Evolutionary conservation across 1,140 invertebrate species (phyloP), one percentile per base, ranked within the genome.

Genomic region (Oryzaephilus surinamensis): DNA sequence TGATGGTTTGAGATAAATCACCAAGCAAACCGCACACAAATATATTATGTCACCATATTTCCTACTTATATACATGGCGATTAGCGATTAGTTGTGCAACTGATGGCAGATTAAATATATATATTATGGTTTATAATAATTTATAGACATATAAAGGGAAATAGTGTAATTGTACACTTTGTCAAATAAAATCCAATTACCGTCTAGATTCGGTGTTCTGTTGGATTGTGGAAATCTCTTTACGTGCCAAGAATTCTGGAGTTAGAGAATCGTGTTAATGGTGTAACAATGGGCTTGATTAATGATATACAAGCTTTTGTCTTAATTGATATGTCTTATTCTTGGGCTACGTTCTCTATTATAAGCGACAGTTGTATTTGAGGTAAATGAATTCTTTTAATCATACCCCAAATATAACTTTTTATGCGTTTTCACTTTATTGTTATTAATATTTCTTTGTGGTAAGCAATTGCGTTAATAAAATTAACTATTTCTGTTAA

Each of bases 131-230:
- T 14, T 6, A 24, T 36, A 15, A 36, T 36, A 36, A 36, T 36
- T 36, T 26, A 36, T 24, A 36, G 33, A 36, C 33, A 36, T 36
- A n/a, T n/a, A n/a, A n/a, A n/a, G n/a, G 10, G 33, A 26, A 36
- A 26, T 26, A 15, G 33, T 26, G 33, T 36, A 36, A 36, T 36
- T 36, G 33, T 36, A 36, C 33, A 36, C 33, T 36, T 36, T 36
- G 33, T 36, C 33, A 36, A 36, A 36, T 36, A 36, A 36, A 36
- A 36, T 36, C 33, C 33, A 36, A 36, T 36, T 36, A 36, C 33
- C 26, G 33, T 36, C 23, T 26, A 26, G 26, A 36, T 36, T 26
- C 33, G 33, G 33, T 36, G 33, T 36, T 36, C 28, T 26, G 23
- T n/a, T n/a, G 33, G 33, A 21, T 36, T 36, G 33, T 16, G 33